Conservation (phyloP, 2,113 vertebrate genomes). For the Macaca fascicularis region T2T-MFA8v1.1 NC_088378.1:87021001-87021500, state of each 20-base stretch:
- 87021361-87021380: slow-evolving; percentile 46
- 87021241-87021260: neutral
- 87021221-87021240: neutral
- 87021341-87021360: neutral
- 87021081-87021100: neutral
- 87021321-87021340: neutral
- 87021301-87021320: slow-evolving; percentile 4
- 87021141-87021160: neutral
- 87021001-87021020: neutral
- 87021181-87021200: neutral
- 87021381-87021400: slow-evolving; percentile 49
- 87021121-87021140: neutral
- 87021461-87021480: slow-evolving; percentile 60
- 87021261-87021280: slow-evolving; percentile 11
- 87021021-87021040: neutral
- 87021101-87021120: neutral
- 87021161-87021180: neutral
- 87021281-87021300: slow-evolving; percentile 38
- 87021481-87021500: slow-evolving; percentile 41
- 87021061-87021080: neutral
- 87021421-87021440: slow-evolving; percentile 66
- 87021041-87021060: neutral
- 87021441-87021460: slow-evolving; percentile 36
- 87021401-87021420: slow-evolving; percentile 47
- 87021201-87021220: neutral